phyloP scores from a whole-genome alignment of 1,140 invertebrate genomes.

The Andrena cerasifolii region DNA sequence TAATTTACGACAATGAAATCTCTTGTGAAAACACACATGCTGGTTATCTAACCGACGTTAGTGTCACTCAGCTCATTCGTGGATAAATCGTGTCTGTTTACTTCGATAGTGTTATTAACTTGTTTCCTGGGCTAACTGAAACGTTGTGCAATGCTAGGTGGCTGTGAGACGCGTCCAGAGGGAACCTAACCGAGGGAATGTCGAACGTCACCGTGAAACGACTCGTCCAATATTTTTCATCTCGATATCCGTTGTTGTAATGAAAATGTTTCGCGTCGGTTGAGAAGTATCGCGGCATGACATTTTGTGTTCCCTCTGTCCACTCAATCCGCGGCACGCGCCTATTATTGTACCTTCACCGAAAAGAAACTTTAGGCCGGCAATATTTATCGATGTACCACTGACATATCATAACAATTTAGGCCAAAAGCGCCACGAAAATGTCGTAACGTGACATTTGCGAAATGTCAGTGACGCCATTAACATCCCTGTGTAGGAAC shows the following conservation, averaged over 20 bases:
- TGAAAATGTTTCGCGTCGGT: not conserved
- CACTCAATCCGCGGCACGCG: too few relatives aligned
- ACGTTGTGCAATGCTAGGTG: not conserved
- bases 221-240: not conserved
- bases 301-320: slow-evolving; percentile 9
- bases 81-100: slow-evolving; percentile 5
- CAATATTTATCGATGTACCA: slow-evolving; percentile 28
- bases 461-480: slow-evolving; percentile 59
- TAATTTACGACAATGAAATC: slow-evolving; percentile 21
- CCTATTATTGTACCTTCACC: not conserved
- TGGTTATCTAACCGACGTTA: not conserved
- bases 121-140: not conserved
- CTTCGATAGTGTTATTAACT: not conserved
- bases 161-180: not conserved
- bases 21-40: slow-evolving; percentile 25
- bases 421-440: slow-evolving; percentile 48
- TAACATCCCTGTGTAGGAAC: slow-evolving; percentile 26
- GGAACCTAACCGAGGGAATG: not conserved
- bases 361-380: not conserved
- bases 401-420: slow-evolving; percentile 52
- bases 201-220: not conserved
- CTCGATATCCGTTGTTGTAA: not conserved
- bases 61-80: not conserved
- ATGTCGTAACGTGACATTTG: slow-evolving; percentile 65
- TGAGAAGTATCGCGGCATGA: not conserved